A percentile compares a stretch with the other conserved stretches of the same genome.
phyloP scores from a whole-genome alignment of 2,888 invertebrate species.

The Byasa hedistus region DNA sequence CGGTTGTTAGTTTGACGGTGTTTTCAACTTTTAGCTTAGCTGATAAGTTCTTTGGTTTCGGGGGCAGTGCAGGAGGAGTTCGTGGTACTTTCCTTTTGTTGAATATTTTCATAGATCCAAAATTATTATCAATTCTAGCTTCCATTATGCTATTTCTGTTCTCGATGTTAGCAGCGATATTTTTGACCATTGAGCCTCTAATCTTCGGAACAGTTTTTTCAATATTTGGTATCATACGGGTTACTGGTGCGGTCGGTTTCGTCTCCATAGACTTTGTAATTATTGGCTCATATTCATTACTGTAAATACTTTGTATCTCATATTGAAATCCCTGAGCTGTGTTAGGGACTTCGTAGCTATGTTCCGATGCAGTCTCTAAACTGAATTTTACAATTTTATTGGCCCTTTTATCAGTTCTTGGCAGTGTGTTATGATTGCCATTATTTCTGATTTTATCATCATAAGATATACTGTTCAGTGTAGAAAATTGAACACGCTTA shows the following conservation, averaged over 20 bases:
- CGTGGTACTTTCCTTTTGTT: constrained; percentile 81
- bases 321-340: constrained; percentile 76
- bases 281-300: constrained; percentile 87
- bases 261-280: constrained; percentile 71
- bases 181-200: constrained; percentile 75
- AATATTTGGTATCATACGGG: constrained; percentile 48
- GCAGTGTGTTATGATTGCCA: constrained; percentile 59
- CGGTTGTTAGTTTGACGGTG: constrained; percentile 63
- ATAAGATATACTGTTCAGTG: constrained; percentile 81
- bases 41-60: constrained; percentile 87
- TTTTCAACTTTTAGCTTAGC: constrained; percentile 82
- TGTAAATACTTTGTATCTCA: constrained; percentile 84
- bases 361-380: constrained; percentile 75
- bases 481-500: constrained; percentile 82
- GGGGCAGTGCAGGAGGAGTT: constrained; percentile 87
- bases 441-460: constrained; percentile 68
- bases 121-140: constrained; percentile 61
- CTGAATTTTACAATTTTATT: constrained; percentile 78
- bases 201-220: constrained; percentile 68
- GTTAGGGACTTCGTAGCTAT: constrained; percentile 82
- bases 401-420: constrained; percentile 68
- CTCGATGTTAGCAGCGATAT: constrained; percentile 73
- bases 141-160: constrained; percentile 71
- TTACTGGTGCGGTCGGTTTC: constrained; percentile 55
- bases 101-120: constrained; percentile 70